phyloP scores from a whole-genome alignment of 2,888 invertebrate genomes.

The Pantelozetes paolii region DNA sequence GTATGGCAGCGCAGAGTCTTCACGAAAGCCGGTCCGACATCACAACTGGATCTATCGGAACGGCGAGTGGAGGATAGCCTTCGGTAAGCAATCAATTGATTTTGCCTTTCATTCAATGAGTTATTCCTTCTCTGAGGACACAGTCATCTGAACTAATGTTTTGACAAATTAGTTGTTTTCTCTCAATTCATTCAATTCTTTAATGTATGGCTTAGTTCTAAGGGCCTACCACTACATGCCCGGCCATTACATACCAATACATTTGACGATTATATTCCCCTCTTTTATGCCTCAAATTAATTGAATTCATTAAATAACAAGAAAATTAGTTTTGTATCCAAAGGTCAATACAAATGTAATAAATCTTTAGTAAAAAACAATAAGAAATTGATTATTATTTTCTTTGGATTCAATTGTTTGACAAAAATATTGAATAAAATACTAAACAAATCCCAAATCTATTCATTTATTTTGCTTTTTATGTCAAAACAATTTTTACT shows the following conservation, averaged over 20 bases:
- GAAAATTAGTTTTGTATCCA: background rate
- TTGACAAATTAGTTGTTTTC: conserved; percentile 14
- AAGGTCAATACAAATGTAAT: no score
- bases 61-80: conserved; percentile 50
- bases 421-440: background rate
- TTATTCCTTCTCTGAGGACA: background rate
- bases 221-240: no score
- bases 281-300: background rate
- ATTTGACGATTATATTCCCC: background rate
- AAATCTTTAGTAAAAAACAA: no score
- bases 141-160: background rate
- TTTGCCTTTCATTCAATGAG: background rate
- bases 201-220: background rate
- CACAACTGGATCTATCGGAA: conserved; percentile 50
- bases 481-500: background rate
- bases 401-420: background rate
- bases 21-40: conserved; percentile 48
- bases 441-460: background rate
- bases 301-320: background rate
- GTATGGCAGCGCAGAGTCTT: conserved; percentile 49
- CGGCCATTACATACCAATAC: no score
- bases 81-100: conserved; percentile 48
- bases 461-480: background rate
- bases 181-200: background rate
- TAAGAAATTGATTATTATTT: background rate